A percentile compares a stretch with the other conserved stretches of the same genome.
phyloP scores from a whole-genome alignment of 2,797 vertebrate genomes.

The Cynodonichthys magdalenae region DNA sequence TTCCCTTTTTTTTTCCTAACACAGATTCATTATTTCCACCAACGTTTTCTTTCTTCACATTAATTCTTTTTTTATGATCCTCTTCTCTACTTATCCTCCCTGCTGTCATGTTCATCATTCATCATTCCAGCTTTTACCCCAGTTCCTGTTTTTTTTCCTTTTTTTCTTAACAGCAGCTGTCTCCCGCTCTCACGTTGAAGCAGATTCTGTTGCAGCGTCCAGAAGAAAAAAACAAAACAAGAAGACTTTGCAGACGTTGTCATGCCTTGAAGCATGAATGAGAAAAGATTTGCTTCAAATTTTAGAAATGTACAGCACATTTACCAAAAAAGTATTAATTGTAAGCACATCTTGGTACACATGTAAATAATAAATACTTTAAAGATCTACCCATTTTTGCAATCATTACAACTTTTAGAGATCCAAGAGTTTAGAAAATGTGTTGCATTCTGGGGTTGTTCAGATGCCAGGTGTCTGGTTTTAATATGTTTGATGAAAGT shows the following conservation, averaged over 20 bases:
- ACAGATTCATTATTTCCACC: constrained; percentile 42
- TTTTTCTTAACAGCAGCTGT: constrained; percentile 18
- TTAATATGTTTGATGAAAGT: neutral
- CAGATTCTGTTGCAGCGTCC: constrained; percentile 50
- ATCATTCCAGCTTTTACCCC: constrained; percentile 19
- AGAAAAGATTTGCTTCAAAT: constrained; percentile 15
- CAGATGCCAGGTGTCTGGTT: neutral
- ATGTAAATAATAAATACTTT: too few species aligned
- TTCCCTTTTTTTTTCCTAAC: constrained; percentile 21
- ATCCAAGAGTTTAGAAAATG: too few species aligned
- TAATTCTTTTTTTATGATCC: constrained; percentile 14
- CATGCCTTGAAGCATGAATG: constrained; percentile 34
- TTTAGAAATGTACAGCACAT: neutral
- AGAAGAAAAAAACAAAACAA: constrained; percentile 16
- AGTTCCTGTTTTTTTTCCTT: neutral
- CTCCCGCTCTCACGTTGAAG: constrained; percentile 8
- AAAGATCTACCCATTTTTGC: too few species aligned
- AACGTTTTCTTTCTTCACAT: constrained; percentile 27
- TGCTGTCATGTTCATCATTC: constrained; percentile 46
- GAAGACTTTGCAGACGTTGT: neutral
- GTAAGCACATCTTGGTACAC: too few species aligned
- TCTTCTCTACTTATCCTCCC: constrained; percentile 26
- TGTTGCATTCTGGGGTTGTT: neutral
- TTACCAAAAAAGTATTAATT: neutral
- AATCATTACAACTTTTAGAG: neutral